These are phyloP conservation scores for Agrochola lota DNA, from an alignment of 2,888 invertebrate genomes.

Conservation along the genomic window DNA sequence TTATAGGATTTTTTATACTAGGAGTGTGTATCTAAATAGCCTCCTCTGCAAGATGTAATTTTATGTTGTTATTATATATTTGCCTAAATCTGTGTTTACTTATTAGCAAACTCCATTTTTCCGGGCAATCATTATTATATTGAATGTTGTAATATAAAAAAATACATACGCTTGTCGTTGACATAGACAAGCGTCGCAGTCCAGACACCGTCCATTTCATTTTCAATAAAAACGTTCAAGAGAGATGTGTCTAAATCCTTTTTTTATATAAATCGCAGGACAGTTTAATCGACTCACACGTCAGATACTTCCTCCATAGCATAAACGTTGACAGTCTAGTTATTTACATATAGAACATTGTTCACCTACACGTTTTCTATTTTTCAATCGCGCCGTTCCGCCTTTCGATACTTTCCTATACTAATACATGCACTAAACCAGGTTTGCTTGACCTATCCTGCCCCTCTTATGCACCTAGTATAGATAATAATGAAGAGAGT, in stretches of 20 bases:
- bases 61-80: neutral
- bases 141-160: conserved; percentile 19
- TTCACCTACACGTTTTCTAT: conserved; percentile 84
- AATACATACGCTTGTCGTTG: neutral
- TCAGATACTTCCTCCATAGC: conserved; percentile 70
- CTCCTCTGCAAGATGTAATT: neutral
- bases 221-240: conserved; percentile 22
- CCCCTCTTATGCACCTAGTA: conserved; percentile 69
- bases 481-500: conserved; percentile 72
- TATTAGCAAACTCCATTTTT: neutral
- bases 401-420: conserved; percentile 89
- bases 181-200: conserved; percentile 3
- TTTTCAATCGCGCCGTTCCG: conserved; percentile 88
- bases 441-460: conserved; percentile 70
- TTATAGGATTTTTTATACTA: too few relatives aligned
- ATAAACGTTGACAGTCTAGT: conserved; percentile 74
- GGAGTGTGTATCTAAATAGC: too few relatives aligned
- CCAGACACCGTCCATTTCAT: conserved; percentile 30
- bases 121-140: neutral
- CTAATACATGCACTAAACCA: conserved; percentile 79
- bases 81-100: neutral
- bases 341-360: conserved; percentile 81
- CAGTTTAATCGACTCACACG: conserved; percentile 63
- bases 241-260: conserved; percentile 31
- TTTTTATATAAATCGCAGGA: conserved; percentile 52